phyloP scores from a whole-genome alignment of 2,797 vertebrate species.

The Cossypha dichroa region DNA sequence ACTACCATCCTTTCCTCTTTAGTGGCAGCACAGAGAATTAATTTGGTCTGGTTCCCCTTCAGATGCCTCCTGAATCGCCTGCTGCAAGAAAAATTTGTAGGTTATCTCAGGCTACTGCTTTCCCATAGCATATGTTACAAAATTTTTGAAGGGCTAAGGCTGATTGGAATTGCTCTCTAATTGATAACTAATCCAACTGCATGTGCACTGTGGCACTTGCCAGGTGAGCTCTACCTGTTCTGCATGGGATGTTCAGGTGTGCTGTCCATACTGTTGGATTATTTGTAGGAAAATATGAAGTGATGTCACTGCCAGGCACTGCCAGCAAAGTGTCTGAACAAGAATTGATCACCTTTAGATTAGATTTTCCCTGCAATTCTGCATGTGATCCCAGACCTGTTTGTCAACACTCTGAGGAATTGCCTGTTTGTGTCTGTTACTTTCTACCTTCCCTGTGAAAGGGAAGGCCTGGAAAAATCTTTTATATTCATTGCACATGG shows the following conservation, averaged over 20 bases:
- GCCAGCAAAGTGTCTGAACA: neutral
- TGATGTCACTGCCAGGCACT: neutral
- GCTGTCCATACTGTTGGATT: neutral
- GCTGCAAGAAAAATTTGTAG: neutral
- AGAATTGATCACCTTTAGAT: neutral
- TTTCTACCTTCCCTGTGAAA: neutral
- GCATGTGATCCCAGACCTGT: accelerated
- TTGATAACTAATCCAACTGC: neutral
- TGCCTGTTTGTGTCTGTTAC: neutral
- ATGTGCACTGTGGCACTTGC: neutral
- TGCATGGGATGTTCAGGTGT: neutral
- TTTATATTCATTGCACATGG: neutral
- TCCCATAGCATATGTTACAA: neutral
- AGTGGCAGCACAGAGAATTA: neutral
- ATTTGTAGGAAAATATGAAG: neutral
- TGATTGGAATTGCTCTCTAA: neutral
- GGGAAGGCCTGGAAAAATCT: neutral
- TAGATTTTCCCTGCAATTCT: neutral
- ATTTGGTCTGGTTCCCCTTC: neutral
- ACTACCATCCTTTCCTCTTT: neutral
- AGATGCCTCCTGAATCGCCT: neutral
- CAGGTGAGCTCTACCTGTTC: neutral
- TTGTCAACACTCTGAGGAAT: neutral
- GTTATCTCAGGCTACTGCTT: neutral
- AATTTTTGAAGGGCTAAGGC: neutral